phyloP scores from a whole-genome alignment of 37 sponge, comb jelly and placozoan genomes.

The Crambe crambe region DNA sequence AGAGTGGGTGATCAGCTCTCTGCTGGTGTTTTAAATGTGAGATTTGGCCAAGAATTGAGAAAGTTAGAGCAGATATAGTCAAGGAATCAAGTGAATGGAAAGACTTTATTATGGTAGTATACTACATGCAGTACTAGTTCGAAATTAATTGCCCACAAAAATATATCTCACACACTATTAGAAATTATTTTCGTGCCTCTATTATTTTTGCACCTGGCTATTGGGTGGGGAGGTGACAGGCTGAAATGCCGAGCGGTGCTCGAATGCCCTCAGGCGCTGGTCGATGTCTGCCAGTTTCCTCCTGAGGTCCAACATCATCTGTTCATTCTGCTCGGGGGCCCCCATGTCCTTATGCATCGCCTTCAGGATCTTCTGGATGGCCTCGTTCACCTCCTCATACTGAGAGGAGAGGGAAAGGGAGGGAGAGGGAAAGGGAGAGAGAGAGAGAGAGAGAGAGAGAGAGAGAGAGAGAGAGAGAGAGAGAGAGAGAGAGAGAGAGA shows the following conservation, averaged over 20 bases:
- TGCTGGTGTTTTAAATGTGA: no score
- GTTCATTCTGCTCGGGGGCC: not conserved
- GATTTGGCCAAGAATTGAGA: no score
- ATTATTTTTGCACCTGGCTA: slow-evolving; percentile 19
- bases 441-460: no score
- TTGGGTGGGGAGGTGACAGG: slow-evolving; percentile 4
- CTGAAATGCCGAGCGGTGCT: not conserved
- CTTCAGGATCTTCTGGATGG: not conserved
- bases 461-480: slow-evolving; percentile 24
- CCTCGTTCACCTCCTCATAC: not conserved
- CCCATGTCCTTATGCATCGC: slow-evolving; percentile 10
- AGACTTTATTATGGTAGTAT: no score
- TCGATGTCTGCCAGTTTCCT: not conserved
- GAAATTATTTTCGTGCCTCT: no score
- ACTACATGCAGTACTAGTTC: no score
- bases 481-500: slow-evolving; percentile 19
- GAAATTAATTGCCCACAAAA: no score
- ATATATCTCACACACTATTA: no score
- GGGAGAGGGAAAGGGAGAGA: not conserved
- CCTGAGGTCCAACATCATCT: not conserved
- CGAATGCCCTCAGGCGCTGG: slow-evolving; percentile 3
- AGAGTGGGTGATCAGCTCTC: no score
- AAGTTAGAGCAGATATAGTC: no score
- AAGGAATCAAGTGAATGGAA: no score
- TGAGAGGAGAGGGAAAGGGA: not conserved